Conservation (phyloP, 2,113 vertebrate genomes). For the Lamprologus ornatipinnis region DNA sequence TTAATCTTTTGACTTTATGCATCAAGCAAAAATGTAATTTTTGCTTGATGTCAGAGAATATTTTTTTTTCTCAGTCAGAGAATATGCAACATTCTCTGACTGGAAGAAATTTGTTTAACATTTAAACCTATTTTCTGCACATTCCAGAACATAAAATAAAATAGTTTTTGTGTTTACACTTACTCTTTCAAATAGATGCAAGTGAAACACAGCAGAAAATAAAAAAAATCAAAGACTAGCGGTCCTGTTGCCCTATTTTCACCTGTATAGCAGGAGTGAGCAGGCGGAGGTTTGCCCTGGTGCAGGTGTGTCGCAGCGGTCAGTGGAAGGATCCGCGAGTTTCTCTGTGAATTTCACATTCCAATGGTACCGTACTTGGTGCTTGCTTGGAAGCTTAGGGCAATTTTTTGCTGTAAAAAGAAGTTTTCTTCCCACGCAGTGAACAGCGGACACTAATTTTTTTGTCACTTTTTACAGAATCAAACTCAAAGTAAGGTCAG, state of each 20-base stretch:
- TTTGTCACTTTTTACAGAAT: not conserved
- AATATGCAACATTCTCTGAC: not conserved
- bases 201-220: not conserved
- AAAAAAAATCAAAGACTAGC: not conserved
- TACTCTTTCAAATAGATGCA: too few relatives aligned
- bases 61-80: too few relatives aligned
- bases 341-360: not conserved
- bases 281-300: not conserved
- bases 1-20: not conserved
- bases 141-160: not conserved
- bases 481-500: not conserved
- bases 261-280: not conserved
- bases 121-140: not conserved
- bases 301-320: not conserved
- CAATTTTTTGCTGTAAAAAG: fast-evolving
- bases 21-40: fast-evolving
- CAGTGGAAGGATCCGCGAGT: fast-evolving
- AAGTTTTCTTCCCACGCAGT: not conserved
- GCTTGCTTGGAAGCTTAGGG: not conserved
- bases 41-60: too few relatives aligned
- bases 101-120: not conserved
- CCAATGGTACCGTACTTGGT: not conserved
- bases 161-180: too few relatives aligned
- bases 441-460: not conserved
- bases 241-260: not conserved